Conservation (phyloP, 2,888 invertebrate species). For the Perizoma affinitatum region DNA sequence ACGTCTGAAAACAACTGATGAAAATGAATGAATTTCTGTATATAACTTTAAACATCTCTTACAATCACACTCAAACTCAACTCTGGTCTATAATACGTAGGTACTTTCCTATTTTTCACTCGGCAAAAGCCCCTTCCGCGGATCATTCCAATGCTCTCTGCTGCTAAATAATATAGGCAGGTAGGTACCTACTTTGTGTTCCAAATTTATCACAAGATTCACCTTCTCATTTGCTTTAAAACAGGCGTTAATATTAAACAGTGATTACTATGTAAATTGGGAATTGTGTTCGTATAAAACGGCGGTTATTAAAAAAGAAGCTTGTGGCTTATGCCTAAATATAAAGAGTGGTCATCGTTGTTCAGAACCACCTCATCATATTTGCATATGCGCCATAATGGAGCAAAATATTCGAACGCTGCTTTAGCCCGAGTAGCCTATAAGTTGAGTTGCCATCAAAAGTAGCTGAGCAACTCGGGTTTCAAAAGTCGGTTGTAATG, state of each 20-base stretch:
- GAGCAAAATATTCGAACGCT: constrained; percentile 24
- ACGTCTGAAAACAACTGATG: no score
- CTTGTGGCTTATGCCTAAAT: constrained; percentile 29
- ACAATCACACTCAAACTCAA: no score
- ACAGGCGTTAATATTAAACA: constrained; percentile 28
- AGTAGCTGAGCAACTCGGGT: constrained; percentile 12
- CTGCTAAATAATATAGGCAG: neutral
- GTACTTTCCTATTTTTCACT: no score
- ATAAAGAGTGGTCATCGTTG: constrained; percentile 34
- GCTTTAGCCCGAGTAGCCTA: constrained; percentile 16
- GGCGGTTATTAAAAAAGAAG: constrained; percentile 34
- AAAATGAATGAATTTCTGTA: no score
- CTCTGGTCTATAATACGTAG: no score
- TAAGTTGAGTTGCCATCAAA: constrained; percentile 6
- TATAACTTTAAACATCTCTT: no score
- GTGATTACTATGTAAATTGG: constrained; percentile 31
- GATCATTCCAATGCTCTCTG: neutral
- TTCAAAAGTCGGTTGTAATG: neutral
- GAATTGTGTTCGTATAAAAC: constrained; percentile 28
- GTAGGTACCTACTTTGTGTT: neutral
- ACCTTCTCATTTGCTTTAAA: constrained; percentile 17
- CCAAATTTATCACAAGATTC: constrained; percentile 15
- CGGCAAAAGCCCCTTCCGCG: no score
- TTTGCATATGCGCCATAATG: constrained; percentile 36
- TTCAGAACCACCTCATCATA: constrained; percentile 31